Evolutionary conservation across 2,113 vertebrate species (phyloP), one percentile per base, ranked within the genome.

Genomic region (Euleptes europaea): DNA sequence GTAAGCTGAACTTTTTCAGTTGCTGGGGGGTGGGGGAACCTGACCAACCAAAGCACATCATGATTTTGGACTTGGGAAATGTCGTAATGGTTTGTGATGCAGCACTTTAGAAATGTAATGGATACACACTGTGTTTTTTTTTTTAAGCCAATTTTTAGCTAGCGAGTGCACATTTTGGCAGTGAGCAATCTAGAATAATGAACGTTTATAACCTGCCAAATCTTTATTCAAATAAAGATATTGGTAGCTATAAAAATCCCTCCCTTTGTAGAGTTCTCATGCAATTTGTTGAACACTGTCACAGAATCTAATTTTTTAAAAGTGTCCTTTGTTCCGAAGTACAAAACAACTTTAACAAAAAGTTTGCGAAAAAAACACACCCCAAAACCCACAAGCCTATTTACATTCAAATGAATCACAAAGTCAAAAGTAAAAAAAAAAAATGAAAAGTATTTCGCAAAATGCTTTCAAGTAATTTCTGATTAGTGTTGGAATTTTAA

Each of bases 341-440:
- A 33, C 35, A 35, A 83, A 83, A 31, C 47, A 44, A 82, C 23
- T 33, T 23, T 40, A 47, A 47, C 1, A 82, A 85, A 33, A 2
- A 0, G 17, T 0, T 57, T 86, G 12, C 75, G 13, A 57, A 1
- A 0, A 0, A 1, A 31, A 51, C 44, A 4, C 44, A 4, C 9
- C 44, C 44, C 44, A 44, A 44, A 44, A 44, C 44, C 9, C 44
- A 63, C 14, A 0, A 63, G 3, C 26, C 19, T 38, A 4, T 70
- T 78, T 21, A 81, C 44, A 86, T n/a, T 10, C 42, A 51, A 83
- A 31, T 38, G 54, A 84, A 4, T 2, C 84, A 35, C 19, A 31
- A 3, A n/a, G 0, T 33, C 57, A n/a, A 82, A 89, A 69, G 0
- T 14, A 57, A 86, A n/a, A 23, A 15, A 19, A 54, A 44, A 9